These are phyloP conservation scores for Cyanoramphus novaezelandiae DNA, from an alignment of 2,113 vertebrate genomes.

Conservation along the genomic window DNA sequence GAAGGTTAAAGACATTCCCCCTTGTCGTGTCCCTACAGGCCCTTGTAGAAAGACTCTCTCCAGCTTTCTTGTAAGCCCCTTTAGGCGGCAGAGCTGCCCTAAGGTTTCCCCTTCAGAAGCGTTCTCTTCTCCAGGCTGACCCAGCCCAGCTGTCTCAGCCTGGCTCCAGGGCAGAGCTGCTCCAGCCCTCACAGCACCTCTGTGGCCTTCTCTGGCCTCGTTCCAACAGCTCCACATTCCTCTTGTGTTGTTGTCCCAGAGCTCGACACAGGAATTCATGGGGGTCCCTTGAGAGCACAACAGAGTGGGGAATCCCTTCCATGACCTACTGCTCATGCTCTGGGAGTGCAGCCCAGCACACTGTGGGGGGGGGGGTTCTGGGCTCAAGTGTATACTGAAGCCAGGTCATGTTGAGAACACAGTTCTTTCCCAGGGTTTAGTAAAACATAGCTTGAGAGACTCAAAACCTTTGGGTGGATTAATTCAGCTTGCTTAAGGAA, in stretches of 20 bases:
- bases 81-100: not conserved
- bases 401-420: too few species aligned
- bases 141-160: not conserved
- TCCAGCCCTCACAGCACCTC: not conserved
- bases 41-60: not conserved
- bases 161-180: not conserved
- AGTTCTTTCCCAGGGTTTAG: not conserved
- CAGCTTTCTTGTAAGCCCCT: not conserved
- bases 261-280: not conserved
- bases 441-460: not conserved
- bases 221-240: not conserved
- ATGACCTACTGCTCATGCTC: not conserved
- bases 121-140: not conserved
- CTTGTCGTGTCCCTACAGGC: not conserved
- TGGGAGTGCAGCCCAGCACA: not conserved
- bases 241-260: not conserved
- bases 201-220: not conserved
- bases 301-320: not conserved
- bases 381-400: not conserved
- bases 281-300: not conserved
- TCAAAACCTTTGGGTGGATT: not conserved
- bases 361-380: not conserved
- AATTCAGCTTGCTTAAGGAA: not conserved
- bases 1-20: not conserved
- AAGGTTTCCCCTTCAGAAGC: not conserved